These are phyloP conservation scores for Eunapius fragilis DNA, from an alignment of 37 sponge, comb jelly and placozoan genomes.

Conservation along the genomic window DNA sequence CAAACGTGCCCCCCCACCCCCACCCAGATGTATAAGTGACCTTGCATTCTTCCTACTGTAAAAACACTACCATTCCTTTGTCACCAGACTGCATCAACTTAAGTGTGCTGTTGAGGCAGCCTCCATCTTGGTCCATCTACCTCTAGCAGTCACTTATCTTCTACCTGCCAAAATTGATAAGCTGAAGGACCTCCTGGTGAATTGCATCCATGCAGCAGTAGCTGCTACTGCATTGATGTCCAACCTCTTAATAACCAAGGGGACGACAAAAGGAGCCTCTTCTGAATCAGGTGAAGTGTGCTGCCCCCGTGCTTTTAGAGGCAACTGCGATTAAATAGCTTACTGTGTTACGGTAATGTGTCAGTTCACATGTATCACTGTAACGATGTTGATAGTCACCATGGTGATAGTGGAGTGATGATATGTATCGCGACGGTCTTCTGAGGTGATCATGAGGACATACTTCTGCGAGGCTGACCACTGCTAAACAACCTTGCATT, in stretches of 20 bases:
- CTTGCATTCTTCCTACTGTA: neutral
- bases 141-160: constrained; percentile 8
- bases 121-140: constrained; percentile 13
- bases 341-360: neutral
- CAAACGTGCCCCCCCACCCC: too few relatives aligned
- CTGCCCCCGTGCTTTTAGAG: too few relatives aligned
- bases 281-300: too few relatives aligned
- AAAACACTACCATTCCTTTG: neutral
- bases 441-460: constrained; percentile 6
- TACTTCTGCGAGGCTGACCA: constrained; percentile 3
- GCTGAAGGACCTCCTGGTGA: constrained; percentile 14
- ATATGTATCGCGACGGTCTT: constrained; percentile 20
- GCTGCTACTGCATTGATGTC: neutral
- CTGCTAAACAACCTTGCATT: neutral
- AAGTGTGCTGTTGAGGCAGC: constrained; percentile 49
- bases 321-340: too few relatives aligned
- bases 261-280: too few relatives aligned
- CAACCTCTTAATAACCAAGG: too few relatives aligned
- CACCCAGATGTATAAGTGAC: too few relatives aligned
- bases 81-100: constrained; percentile 39
- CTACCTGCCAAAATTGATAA: neutral
- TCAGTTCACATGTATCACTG: neutral
- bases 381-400: neutral
- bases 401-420: neutral
- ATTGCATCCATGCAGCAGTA: constrained; percentile 20